A percentile compares a stretch with the other conserved stretches of the same genome.
phyloP scores from a whole-genome alignment of 2,797 vertebrate genomes.

The Salmo trutta region DNA sequence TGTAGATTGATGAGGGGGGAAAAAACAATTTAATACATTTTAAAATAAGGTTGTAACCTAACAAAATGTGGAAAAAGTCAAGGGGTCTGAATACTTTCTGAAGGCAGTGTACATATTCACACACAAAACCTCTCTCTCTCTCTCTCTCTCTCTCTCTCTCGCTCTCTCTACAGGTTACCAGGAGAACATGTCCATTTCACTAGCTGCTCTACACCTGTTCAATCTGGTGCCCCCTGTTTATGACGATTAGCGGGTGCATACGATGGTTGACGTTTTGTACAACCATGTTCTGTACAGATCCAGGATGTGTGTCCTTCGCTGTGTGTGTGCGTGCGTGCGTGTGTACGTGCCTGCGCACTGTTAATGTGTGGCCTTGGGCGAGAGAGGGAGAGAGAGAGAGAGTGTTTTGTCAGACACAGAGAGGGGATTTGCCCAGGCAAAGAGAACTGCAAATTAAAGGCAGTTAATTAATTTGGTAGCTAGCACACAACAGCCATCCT shows the following conservation, averaged over 20 bases:
- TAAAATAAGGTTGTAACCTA: no score
- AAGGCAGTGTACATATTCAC: no score
- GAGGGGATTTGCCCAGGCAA: slow-evolving; percentile 28
- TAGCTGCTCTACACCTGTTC: slow-evolving; percentile 10
- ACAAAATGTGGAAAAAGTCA: no score
- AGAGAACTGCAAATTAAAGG: slow-evolving; percentile 26
- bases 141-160: no score
- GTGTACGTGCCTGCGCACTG: no score
- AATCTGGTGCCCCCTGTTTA: slow-evolving; percentile 35
- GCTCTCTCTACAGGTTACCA: slow-evolving; percentile 36
- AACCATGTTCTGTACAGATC: slow-evolving; percentile 26
- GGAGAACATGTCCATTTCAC: slow-evolving; percentile 23
- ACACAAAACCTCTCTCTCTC: no score
- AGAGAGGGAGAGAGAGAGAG: slow-evolving; percentile 12
- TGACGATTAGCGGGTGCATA: slow-evolving; percentile 45
- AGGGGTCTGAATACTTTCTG: no score
- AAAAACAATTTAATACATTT: no score
- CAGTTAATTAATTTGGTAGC: slow-evolving; percentile 41
- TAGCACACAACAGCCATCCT: slow-evolving; percentile 26
- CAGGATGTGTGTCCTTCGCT: slow-evolving; percentile 10
- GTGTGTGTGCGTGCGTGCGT: not conserved
- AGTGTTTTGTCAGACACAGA: slow-evolving; percentile 34
- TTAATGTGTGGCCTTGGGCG: not conserved
- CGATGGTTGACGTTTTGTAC: slow-evolving; percentile 40
- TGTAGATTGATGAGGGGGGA: no score